Percentiles rank a stretch among this genome's conserved stretches.
phyloP scores from a whole-genome alignment of 2,888 invertebrate species.

The Mantis religiosa region DNA sequence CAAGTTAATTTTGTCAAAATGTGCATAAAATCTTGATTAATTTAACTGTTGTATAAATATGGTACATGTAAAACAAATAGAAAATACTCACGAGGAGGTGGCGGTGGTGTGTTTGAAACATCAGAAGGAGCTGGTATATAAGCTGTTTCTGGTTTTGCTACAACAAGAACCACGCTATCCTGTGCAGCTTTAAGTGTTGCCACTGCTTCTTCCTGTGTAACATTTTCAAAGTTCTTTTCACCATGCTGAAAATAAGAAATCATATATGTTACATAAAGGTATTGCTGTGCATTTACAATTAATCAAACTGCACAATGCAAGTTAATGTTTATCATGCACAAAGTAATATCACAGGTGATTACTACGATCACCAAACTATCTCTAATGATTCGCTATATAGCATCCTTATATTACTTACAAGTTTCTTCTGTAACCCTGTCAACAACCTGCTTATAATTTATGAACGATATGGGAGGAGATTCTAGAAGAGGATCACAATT shows the following conservation, averaged over 20 bases:
- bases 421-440: no score
- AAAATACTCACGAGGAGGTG: constrained; percentile 43
- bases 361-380: no score
- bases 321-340: no score
- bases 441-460: no score
- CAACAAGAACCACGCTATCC: constrained; percentile 78
- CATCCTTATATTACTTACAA: no score
- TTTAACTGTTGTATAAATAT: background rate
- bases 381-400: no score
- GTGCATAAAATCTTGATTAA: background rate
- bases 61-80: background rate
- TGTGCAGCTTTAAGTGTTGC: constrained; percentile 92
- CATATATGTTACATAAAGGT: background rate
- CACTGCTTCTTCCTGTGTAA: constrained; percentile 96
- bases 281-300: no score
- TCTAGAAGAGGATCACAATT: no score
- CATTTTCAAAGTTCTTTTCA: constrained; percentile 87
- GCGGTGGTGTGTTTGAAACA: constrained; percentile 55
- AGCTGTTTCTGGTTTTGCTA: constrained; percentile 67
- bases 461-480: no score
- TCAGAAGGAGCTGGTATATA: constrained; percentile 45
- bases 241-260: constrained; percentile 56
- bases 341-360: no score
- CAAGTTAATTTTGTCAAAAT: no score
- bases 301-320: no score